phyloP scores from a whole-genome alignment of 1,140 invertebrate genomes.

The Caenorhabditis elegans region WBcel235 BX284605.5:10935501-10936000 shows the following conservation, averaged over 20 bases:
- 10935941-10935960: slow-evolving; percentile 15
- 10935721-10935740: not conserved
- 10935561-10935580: too few relatives aligned
- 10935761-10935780: not conserved
- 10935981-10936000: slow-evolving; percentile 11
- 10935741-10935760: not conserved
- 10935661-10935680: too few relatives aligned
- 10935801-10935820: not conserved
- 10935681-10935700: too few relatives aligned
- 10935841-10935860: not conserved
- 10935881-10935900: not conserved
- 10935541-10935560: too few relatives aligned
- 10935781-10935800: not conserved
- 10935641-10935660: too few relatives aligned
- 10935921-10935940: not conserved
- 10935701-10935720: not conserved
- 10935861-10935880: slow-evolving; percentile 16
- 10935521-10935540: too few relatives aligned
- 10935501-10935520: too few relatives aligned
- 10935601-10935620: too few relatives aligned
- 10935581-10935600: too few relatives aligned
- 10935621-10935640: too few relatives aligned
- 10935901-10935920: not conserved
- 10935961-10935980: slow-evolving; percentile 1
- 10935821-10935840: slow-evolving; percentile 14